Evolutionary conservation across 2,113 vertebrate genomes (phyloP), one percentile per base, ranked within the genome.

Genomic region (Pollachius pollachius): DNA sequence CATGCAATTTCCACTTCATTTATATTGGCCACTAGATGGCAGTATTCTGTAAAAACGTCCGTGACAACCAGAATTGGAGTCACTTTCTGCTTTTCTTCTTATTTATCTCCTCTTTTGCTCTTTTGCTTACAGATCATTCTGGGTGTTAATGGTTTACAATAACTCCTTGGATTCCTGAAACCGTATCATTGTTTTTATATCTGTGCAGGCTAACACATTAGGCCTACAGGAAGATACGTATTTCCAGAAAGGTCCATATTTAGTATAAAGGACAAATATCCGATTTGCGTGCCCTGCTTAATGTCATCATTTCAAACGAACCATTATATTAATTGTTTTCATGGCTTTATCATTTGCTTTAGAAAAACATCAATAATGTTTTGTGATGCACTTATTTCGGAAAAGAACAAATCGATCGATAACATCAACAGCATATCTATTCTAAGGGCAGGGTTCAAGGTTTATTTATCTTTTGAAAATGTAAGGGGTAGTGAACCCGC

Each of bases 21-120:
- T 3, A 4, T 69, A 2, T 72, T 62, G 7, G 61, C 87, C 89
- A 88, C 82, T 67, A 30, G 82, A 78, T 68, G 88, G 89, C 83
- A 79, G 84, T 81, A 67, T 19, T 2, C 75, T 34, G 62, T 34
- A 67, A 30, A 5, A 52, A 19, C 27, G 68, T 13, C 81, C 5
- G 17, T 37, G 6, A 76, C 25, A 69, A 7, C 1, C 9, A 23
- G n/a, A 59, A 48, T 7, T 41, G 30, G 2, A 18, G 1, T 2
- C 37, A 54, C 34, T 52, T 57, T 4, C 23, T 2, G 15, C 19
- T 37, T 7, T 23, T 1, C 57, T 15, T 23, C 1, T 17, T 54
- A 61, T 57, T n/a, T 25, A 3, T 19, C 59, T 25, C 18, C n/a
- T 60, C n/a, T 60, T 60, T 60, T 58, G 8, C 21, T 60, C n/a